Conservation (phyloP, 1,140 invertebrate genomes). For the Sweltsa coloradensis region DNA sequence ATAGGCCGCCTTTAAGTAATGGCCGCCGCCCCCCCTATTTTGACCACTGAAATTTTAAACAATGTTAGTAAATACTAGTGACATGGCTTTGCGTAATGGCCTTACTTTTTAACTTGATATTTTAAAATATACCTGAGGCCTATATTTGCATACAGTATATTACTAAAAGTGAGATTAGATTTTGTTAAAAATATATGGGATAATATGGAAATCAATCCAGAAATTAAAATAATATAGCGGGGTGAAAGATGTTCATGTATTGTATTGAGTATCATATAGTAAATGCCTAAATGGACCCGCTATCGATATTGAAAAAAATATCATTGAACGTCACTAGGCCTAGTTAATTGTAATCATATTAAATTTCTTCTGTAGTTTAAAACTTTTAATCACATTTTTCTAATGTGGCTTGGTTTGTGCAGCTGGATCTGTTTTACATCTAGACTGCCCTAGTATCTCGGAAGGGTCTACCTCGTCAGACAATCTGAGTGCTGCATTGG, state of each 20-base stretch:
- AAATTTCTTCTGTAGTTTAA: neutral
- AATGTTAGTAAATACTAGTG: too few relatives aligned
- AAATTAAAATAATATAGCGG: slow-evolving; percentile 12
- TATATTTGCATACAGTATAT: too few relatives aligned
- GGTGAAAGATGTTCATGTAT: slow-evolving; percentile 7
- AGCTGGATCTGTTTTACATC: neutral
- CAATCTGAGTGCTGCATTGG: too few relatives aligned
- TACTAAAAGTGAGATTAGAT: neutral
- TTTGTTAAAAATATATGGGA: neutral
- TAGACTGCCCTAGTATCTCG: too few relatives aligned
- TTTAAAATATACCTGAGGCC: too few relatives aligned
- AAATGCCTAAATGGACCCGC: neutral
- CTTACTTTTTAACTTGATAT: too few relatives aligned
- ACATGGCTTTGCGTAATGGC: too few relatives aligned
- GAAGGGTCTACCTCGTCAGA: too few relatives aligned
- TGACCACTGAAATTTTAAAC: too few relatives aligned
- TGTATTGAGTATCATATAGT: neutral
- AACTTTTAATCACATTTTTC: neutral
- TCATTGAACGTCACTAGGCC: neutral
- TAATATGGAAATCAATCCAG: slow-evolving; percentile 10
- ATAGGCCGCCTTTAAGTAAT: neutral
- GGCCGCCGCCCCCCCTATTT: too few relatives aligned
- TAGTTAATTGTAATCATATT: neutral
- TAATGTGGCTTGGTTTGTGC: neutral
- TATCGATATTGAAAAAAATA: neutral